Percentiles rank a stretch among this genome's conserved stretches.
Evolutionary conservation across 2,888 invertebrate genomes (phyloP).

Genomic region (Drosophila basisetae): DNA sequence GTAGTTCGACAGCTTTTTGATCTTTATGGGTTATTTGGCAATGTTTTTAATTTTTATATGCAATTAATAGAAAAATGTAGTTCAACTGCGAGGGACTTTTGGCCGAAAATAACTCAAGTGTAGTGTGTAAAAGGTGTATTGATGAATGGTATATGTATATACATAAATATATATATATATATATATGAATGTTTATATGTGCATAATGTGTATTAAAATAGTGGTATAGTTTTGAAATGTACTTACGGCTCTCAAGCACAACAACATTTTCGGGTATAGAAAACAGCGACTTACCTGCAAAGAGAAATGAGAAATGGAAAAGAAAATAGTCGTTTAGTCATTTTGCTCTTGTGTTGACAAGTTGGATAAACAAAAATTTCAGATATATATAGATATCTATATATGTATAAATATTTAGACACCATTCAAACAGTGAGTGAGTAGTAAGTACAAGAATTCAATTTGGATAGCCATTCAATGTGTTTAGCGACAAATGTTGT

Average conservation of each 20-base stretch:
- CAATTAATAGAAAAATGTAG: constrained; percentile 8
- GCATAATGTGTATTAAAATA: constrained; percentile 32
- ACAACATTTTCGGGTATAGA: constrained; percentile 81
- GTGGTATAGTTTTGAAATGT: constrained; percentile 72
- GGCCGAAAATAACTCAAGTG: constrained; percentile 26
- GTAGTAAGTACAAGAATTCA: constrained; percentile 74
- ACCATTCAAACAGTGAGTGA: constrained; percentile 78
- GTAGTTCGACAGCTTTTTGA: constrained; percentile 53
- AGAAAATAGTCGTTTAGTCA: constrained; percentile 38
- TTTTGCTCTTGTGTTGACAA: constrained; percentile 12
- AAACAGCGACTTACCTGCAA: constrained; percentile 79
- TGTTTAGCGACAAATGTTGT: constrained; percentile 79
- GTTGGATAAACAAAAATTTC: constrained; percentile 8
- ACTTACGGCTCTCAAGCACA: constrained; percentile 80
- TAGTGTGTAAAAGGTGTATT: constrained; percentile 5
- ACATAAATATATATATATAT: not conserved
- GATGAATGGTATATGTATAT: constrained; percentile 19
- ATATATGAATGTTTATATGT: constrained; percentile 3
- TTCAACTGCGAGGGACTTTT: constrained; percentile 17
- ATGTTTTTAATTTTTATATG: constrained; percentile 10
- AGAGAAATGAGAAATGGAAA: constrained; percentile 25
- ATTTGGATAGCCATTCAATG: constrained; percentile 67
- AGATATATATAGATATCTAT: constrained; percentile 14
- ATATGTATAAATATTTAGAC: constrained; percentile 15
- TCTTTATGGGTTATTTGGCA: constrained; percentile 44